A percentile compares a stretch with the other conserved stretches of the same genome.
Conservation (phyloP, 1,140 invertebrate species). For the Plectrocnemia conspersa region DNA sequence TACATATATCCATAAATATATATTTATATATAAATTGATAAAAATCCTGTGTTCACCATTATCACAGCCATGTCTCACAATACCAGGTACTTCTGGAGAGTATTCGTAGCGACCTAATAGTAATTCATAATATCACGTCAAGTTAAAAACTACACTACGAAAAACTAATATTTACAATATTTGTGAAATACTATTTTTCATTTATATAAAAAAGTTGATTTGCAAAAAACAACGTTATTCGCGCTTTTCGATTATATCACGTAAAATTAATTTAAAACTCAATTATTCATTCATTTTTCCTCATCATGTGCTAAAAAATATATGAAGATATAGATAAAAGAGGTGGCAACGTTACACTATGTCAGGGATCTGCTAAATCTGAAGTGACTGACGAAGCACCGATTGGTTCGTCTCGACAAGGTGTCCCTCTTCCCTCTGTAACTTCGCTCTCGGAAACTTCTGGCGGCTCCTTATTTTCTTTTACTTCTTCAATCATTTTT, state of each 20-base stretch:
- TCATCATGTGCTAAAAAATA: constrained; percentile 26
- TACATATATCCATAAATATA: constrained; percentile 4
- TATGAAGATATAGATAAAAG: constrained; percentile 22
- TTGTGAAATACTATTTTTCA: not conserved
- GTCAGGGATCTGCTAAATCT: constrained; percentile 25
- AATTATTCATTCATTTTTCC: constrained; percentile 33
- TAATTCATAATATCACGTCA: constrained; percentile 4
- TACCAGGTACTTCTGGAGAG: constrained; percentile 13
- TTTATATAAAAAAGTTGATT: too few relatives aligned
- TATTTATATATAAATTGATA: constrained; percentile 2
- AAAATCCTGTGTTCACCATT: constrained; percentile 35
- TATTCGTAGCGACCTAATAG: not conserved
- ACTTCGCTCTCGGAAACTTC: too few relatives aligned
- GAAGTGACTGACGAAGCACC: not conserved
- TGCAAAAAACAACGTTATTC: not conserved
- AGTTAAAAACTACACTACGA: constrained; percentile 1
- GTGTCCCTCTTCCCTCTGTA: constrained; percentile 31
- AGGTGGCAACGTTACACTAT: constrained; percentile 22
- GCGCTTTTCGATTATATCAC: not conserved
- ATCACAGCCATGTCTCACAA: constrained; percentile 32
- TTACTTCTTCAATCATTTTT: too few relatives aligned
- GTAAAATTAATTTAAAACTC: constrained; percentile 6
- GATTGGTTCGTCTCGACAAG: constrained; percentile 29
- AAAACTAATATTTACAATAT: constrained; percentile 6
- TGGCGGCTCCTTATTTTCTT: not conserved